These are phyloP conservation scores for Epicauta chinensis DNA, from an alignment of 1,140 invertebrate species.

Conservation along the genomic window DNA sequence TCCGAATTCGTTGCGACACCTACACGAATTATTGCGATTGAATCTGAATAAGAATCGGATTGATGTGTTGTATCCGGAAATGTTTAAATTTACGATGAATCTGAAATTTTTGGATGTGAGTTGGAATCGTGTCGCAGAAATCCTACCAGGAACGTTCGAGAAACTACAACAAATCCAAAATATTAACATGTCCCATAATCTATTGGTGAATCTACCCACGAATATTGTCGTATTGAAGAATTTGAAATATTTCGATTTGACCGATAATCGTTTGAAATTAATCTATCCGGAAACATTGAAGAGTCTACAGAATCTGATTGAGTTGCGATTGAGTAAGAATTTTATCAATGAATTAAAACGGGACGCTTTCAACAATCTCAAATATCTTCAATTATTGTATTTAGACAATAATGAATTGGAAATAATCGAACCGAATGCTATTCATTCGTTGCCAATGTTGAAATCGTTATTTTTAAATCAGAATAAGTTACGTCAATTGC, in stretches of 20 bases:
- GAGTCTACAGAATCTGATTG: slow-evolving; percentile 57
- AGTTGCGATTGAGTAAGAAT: slow-evolving; percentile 66
- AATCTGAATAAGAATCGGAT: slow-evolving; percentile 71
- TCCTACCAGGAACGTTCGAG: slow-evolving; percentile 57
- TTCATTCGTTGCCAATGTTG: slow-evolving; percentile 68
- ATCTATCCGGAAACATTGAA: slow-evolving; percentile 61
- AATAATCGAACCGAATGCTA: slow-evolving; percentile 67
- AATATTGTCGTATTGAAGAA: slow-evolving; percentile 61
- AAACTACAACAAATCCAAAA: slow-evolving; percentile 62
- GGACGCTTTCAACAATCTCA: slow-evolving; percentile 65
- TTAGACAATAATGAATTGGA: slow-evolving; percentile 77
- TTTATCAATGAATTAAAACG: slow-evolving; percentile 64
- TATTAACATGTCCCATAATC: slow-evolving; percentile 73
- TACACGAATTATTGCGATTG: slow-evolving; percentile 58
- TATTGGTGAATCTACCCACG: slow-evolving; percentile 62
- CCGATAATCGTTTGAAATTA: slow-evolving; percentile 69
- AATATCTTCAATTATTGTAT: slow-evolving; percentile 64
- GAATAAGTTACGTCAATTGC: slow-evolving; percentile 64
- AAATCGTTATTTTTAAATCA: slow-evolving; percentile 69
- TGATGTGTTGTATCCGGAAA: slow-evolving; percentile 58
- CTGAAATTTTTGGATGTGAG: slow-evolving; percentile 68
- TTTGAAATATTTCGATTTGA: slow-evolving; percentile 66
- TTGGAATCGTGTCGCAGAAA: slow-evolving; percentile 66
- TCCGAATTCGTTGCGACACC: slow-evolving; percentile 57
- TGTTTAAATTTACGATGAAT: slow-evolving; percentile 58